Percentiles rank a stretch among this genome's conserved stretches.
Conservation (phyloP, 2,113 vertebrate species). For the Semicossyphus pulcher region DNA sequence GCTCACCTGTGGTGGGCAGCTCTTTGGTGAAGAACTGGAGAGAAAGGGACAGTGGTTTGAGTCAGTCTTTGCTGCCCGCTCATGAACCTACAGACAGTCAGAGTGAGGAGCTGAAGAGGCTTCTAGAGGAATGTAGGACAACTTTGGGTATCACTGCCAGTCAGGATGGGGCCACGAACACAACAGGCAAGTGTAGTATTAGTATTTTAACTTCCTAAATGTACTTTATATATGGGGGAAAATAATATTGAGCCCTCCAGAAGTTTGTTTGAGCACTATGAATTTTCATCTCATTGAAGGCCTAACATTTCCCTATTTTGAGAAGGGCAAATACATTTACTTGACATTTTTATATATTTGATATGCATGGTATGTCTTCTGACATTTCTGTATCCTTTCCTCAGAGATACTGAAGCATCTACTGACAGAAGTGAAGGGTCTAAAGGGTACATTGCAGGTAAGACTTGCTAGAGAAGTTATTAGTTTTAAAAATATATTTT, state of each 20-base stretch:
- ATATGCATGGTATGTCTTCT: constrained; percentile 37
- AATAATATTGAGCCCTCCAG: not conserved
- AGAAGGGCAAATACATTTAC: constrained; percentile 37
- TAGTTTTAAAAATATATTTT: no score
- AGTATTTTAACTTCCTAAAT: not conserved
- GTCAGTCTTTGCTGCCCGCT: constrained; percentile 43
- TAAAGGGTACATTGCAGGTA: constrained; percentile 80
- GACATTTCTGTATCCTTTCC: constrained; percentile 48
- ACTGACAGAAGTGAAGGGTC: constrained; percentile 75
- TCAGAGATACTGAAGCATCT: constrained; percentile 78
- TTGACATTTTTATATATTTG: constrained; percentile 43
- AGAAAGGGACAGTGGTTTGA: constrained; percentile 72
- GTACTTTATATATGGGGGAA: not conserved
- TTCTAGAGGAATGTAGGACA: constrained; percentile 74
- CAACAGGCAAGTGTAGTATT: constrained; percentile 64
- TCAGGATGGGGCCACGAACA: constrained; percentile 45
- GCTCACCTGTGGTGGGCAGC: constrained; percentile 37
- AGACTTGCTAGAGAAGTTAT: constrained; percentile 3
- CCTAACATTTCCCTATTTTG: constrained; percentile 4
- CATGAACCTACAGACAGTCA: constrained; percentile 20
- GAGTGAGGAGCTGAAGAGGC: constrained; percentile 63
- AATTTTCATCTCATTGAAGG: not conserved
- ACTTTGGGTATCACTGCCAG: constrained; percentile 58
- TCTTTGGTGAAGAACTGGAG: constrained; percentile 41
- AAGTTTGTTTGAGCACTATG: no score